Conservation (phyloP, 2,797 vertebrate genomes). For the Hyperoplus lanceolatus region DNA sequence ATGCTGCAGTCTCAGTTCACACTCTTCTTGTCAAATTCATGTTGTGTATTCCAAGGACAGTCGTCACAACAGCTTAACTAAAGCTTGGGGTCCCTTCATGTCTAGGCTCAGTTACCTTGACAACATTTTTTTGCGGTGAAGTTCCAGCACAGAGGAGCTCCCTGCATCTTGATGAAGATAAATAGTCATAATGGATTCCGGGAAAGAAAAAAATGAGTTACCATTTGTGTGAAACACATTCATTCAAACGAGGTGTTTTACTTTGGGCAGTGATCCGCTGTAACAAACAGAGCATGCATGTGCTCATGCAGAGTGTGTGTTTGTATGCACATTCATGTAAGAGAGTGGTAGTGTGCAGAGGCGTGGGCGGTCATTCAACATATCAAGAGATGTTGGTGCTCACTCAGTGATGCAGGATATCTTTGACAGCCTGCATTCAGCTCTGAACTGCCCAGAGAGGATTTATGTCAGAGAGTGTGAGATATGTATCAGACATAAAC, state of each 20-base stretch:
- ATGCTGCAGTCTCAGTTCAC: constrained; percentile 26
- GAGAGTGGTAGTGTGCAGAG: constrained; percentile 22
- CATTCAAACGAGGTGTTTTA: constrained; percentile 3
- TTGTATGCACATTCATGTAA: constrained; percentile 15
- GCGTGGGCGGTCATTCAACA: constrained; percentile 26
- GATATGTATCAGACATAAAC: constrained; percentile 24
- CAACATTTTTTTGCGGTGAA: constrained; percentile 56
- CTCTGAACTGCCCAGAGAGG: constrained; percentile 48
- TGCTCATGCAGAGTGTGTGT: constrained; percentile 5
- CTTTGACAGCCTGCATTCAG: constrained; percentile 35
- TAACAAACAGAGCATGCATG: constrained; percentile 15
- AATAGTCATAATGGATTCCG: neutral
- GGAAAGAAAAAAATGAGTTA: constrained; percentile 1
- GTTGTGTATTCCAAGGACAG: constrained; percentile 24
- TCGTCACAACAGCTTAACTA: constrained; percentile 52
- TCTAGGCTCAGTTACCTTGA: constrained; percentile 66
- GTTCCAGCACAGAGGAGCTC: constrained; percentile 63
- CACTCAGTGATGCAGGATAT: constrained; percentile 56
- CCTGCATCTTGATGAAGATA: constrained; percentile 7
- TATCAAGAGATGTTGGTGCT: constrained; percentile 34
- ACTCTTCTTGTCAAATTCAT: neutral
- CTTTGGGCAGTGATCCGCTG: constrained; percentile 26
- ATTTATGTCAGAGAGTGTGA: constrained; percentile 37
- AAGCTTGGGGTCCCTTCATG: constrained; percentile 48
- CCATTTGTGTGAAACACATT: neutral